Base-by-base conservation (phyloP, 2,888 invertebrate species). In the Catocala sponsa region DNA sequence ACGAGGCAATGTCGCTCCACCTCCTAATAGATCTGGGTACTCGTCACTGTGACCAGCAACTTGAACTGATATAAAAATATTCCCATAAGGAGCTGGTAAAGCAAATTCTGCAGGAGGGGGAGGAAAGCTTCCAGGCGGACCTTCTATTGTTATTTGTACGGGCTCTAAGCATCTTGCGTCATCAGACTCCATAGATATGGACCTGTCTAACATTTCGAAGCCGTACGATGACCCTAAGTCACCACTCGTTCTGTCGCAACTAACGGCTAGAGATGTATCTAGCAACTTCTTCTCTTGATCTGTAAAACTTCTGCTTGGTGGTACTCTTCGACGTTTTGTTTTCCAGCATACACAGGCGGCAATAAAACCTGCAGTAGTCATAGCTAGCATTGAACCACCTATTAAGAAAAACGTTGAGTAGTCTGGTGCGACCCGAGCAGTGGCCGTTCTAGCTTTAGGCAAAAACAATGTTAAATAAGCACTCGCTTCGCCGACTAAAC, bases 261-360 rank as follows among this genome's bases (percentile, higher is more conserved):
- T 96, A 59, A 92, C 88, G 46, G 94, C 88, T 92, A 96, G 56
- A 90, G 98, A 98, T 13, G 97, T 96, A 76, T 98, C 98, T 68
- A 98, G 92, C 61, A 98, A 93, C 82, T 98, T 97, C 88, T 98
- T 98, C 83, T 98, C 98, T 91, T 98, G 98, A 81, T 98, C 98
- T 52, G 97, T 97, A 83, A 97, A 97, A 84, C 97, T 98, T 74
- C 95, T 94, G 62, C 95, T 95, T 0, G 95, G 92, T 6, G 95
- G 94, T 0, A 97, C 96, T 87, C 97, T 97, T 50, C 96, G 96
- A 80, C 97, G 97, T 60, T 97, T 95, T 47, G 97, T 97, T 70
- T 97, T 96, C 92, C 94, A 94, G 65, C 95, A 94, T 55, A 93
- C 83, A 69, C 94, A 94, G 0, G 94, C 88, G 0, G 94, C 88